Evolutionary conservation across 2,888 invertebrate species (phyloP), one percentile per base, ranked within the genome.

Genomic region (Halictus quadricinctus): DNA sequence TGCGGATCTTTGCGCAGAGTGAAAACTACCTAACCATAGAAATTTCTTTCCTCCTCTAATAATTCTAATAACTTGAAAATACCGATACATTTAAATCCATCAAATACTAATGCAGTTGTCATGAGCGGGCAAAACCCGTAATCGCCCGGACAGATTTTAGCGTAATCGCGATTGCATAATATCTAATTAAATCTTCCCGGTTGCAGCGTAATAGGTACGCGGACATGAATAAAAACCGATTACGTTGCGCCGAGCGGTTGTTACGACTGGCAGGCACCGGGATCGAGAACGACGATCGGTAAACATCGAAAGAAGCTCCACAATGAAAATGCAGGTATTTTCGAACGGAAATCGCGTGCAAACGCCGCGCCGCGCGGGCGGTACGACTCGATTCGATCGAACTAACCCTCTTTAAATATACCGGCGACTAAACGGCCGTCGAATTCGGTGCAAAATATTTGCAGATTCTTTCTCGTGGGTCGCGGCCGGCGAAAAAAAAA

Each of bases 101-200:
- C 50, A 7, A 8, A 54, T 21, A 8, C 50, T 2, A 21, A 7
- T 18, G 21, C 54, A 36, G 36, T 21, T 4, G 10, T 10, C 3
- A n/a, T 0, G 10, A n/a, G 21, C 0, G 21, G 2, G 10, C 21
- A 54, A 54, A 54, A n/a, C 1, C 54, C 54, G 54, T 21, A 21
- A 21, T 54, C 21, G 2, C 21, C 10, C 4, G 54, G 21, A n/a
- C 7, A 64, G 70, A 70, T 66, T 48, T 29, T 13, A 66, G 48
- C 18, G 48, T 48, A 66, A 48, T 21, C 66, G 21, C 25, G 76
- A 66, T 76, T 48, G 43, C 64, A 15, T 64, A 64, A 64, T 15
- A 64, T 29, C 64, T 64, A 64, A 64, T 64, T 64, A 64, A 64
- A 64, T 29, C 64, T 29, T 5, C 7, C 64, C 15, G 64, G 29